These are phyloP conservation scores for Digitonthophagus gazella DNA, from an alignment of 2,888 invertebrate species.

Conservation along the genomic window DNA sequence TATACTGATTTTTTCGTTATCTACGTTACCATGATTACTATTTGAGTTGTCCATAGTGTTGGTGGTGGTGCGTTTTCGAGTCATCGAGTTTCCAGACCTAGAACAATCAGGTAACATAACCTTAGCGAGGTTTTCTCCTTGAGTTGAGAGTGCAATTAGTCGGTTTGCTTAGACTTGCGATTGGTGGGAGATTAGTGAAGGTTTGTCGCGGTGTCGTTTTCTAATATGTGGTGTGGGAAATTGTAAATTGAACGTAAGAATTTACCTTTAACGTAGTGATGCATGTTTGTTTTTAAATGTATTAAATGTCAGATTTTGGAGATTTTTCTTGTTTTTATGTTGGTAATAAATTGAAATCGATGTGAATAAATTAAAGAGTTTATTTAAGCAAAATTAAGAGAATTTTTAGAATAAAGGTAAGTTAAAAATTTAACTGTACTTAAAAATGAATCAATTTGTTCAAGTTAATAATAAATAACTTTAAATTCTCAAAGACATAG, in stretches of 20 bases:
- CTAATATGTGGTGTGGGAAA: no score
- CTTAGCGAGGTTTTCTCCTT: not conserved
- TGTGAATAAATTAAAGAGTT: no score
- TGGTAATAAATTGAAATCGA: not conserved
- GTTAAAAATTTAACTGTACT: no score
- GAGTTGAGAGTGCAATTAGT: not conserved
- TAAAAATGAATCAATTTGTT: no score
- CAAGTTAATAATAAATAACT: no score
- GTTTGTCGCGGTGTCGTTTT: no score
- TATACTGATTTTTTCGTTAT: constrained; percentile 7
- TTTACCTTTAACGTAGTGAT: not conserved
- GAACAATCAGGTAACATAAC: not conserved
- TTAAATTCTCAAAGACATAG: no score
- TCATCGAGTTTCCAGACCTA: not conserved
- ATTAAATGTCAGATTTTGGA: not conserved
- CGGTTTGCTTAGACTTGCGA: not conserved
- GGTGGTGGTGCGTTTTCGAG: not conserved
- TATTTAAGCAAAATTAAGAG: no score
- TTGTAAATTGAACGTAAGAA: not conserved
- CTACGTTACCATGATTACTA: not conserved
- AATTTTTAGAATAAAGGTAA: no score
- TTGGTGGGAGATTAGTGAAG: not conserved
- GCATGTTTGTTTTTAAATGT: not conserved
- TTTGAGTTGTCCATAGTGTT: not conserved
- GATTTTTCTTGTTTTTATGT: not conserved